Evolutionary conservation across 1,140 invertebrate species (phyloP), one percentile per base, ranked within the genome.

Genomic region (Triops longicaudatus): DNA sequence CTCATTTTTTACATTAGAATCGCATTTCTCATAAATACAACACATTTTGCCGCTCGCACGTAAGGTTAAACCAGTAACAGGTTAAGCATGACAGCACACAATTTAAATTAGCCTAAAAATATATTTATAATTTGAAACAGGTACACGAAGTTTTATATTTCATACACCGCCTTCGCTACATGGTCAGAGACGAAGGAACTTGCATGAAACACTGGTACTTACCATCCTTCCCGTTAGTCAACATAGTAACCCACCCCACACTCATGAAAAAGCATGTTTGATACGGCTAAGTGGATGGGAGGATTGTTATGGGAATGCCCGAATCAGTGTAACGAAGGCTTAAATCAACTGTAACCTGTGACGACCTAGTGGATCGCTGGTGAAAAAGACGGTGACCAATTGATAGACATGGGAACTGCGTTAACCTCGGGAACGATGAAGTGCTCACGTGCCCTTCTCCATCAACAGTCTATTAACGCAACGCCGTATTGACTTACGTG

Each of bases 361-460:
- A 63, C 50, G 50, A 22, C 17, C 22, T 63, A 63, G 22, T 63
- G 22, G 50, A 63, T 63, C 10, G 50, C 50, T 63, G 50, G 50
- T 63, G 50, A 17, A 63, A 63, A 63, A 63, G 50, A 63, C 50
- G 50, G 50, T 63, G 50, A 63, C 50, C 50, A 63, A 63, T 63
- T 63, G 50, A 63, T 22, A 14, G 50, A 63, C 50, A 63, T 63
- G 50, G 50, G 50, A 63, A 63, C 22, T 63, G 10, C 5, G 50
- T 0, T 63, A 63, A 63, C 6, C 14, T 63, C 0, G 50, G 22
- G 50, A n/a, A 63, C 50, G 14, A 22, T 5, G 22, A 7, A 63
- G 50, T 63, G 50, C 17, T 63, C 50, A 63, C 50, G 50, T 63
- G 50, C 22, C 50, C 50, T 63, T 22, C 22, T 22, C 31, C 7